Evolutionary conservation across 2,113 vertebrate genomes (phyloP), one percentile per base, ranked within the genome.

Genomic region (Rhinoderma darwinii): DNA sequence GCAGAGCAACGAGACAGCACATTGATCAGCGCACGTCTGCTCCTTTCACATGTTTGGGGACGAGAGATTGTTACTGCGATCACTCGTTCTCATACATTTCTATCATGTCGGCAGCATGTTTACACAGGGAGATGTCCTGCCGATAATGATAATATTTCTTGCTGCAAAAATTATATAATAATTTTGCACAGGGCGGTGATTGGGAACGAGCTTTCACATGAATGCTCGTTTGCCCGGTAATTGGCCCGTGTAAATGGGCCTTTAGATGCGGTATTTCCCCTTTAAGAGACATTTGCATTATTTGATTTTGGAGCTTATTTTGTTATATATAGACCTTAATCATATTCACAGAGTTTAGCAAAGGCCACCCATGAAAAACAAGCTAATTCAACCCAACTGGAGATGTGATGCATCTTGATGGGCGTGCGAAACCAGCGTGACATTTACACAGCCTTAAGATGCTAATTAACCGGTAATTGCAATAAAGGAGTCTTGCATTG

Each of bases 381-480:
- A 44, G 79, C 39, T 82, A 82, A 82, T 66, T 82, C 39, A 66
- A 61, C 59, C 56, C 12, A 59, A 61, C 59, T 25, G 79, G 12
- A 82, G 79, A 82, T 32, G 79, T 63, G 59, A 82, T 66, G 54
- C 14, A 4, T 82, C 79, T 63, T 82, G 79, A 66, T 82, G 79
- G 82, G 81, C 61, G 81, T 35, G 81, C 50, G 61, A 83, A 70
- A 83, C 43, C 81, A 50, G 59, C 43, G 44, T 84, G 66, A 70
- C 82, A 84, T 84, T 84, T 84, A 84, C 82, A 84, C 66, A 84
- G 82, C 66, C 27, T 73, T 47, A 73, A 32, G 82, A 72, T 84
- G 68, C 82, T 84, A 84, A 84, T 84, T 84, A 73, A 73, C 82
- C 43, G 25, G 66, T 84, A 84, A 84, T 84, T 84, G 66, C 82